Conservation (phyloP, 2,888 invertebrate species). For the Mesorhabditis belari region DNA sequence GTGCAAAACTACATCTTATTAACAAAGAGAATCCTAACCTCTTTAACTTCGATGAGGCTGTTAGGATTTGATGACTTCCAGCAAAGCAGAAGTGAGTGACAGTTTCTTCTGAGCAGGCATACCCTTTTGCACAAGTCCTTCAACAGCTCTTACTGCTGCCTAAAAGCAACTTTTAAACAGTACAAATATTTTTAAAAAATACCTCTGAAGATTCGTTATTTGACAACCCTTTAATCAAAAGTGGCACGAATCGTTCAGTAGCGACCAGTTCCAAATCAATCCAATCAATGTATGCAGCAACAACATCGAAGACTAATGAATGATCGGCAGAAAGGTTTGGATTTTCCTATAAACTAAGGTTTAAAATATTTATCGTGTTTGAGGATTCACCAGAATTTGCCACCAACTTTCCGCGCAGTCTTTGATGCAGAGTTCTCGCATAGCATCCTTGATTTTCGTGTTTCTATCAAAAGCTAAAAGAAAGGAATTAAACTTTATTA, state of each 20-base stretch:
- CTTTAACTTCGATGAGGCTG: constrained; percentile 15
- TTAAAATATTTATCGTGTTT: not conserved
- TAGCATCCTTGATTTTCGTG: constrained; percentile 60
- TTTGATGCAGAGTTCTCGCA: constrained; percentile 60
- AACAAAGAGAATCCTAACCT: constrained; percentile 14
- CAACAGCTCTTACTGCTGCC: constrained; percentile 59
- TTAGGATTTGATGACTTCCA: constrained; percentile 16
- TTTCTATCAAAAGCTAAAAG: constrained; percentile 57
- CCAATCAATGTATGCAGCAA: constrained; percentile 62
- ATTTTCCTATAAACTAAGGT: not conserved
- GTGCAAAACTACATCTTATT: not conserved
- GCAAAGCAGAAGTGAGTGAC: constrained; percentile 54
- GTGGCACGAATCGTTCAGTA: constrained; percentile 60
- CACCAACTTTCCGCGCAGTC: constrained; percentile 61
- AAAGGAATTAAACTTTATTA: not conserved
- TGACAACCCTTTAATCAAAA: constrained; percentile 53
- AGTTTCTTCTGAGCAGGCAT: constrained; percentile 62
- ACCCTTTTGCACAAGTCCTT: constrained; percentile 60
- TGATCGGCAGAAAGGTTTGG: constrained; percentile 14
- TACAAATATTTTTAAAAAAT: not conserved
- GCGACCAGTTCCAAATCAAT: constrained; percentile 62
- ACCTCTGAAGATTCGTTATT: constrained; percentile 26
- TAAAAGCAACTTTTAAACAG: constrained; percentile 6
- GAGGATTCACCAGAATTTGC: constrained; percentile 58
- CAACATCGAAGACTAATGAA: constrained; percentile 57